Evolutionary conservation across 2,113 vertebrate species (phyloP).

Genomic region (Prietella phreatophila): DNA sequence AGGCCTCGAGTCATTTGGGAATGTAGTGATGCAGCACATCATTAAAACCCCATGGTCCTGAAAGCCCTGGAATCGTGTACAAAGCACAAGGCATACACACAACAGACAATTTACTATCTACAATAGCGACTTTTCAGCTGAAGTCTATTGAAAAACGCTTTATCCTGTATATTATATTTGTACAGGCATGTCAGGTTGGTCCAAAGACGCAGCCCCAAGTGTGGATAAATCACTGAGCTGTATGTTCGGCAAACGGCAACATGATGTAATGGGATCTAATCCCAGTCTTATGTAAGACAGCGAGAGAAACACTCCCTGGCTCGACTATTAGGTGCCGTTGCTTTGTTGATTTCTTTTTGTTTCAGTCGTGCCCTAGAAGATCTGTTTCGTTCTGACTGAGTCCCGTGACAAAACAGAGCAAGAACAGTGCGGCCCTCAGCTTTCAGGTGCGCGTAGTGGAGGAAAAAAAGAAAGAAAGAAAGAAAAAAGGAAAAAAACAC

Average conservation of each 20-base stretch:
- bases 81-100: neutral
- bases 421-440: constrained; percentile 29
- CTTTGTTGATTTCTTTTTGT: constrained; percentile 12
- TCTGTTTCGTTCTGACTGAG: neutral
- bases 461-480: too few species aligned
- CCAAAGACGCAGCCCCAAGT: neutral
- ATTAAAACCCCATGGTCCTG: constrained; percentile 1
- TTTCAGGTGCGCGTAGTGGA: constrained; percentile 42
- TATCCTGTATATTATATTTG: constrained; percentile 13
- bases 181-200: neutral
- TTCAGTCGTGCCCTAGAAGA: neutral
- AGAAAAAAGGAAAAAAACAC: neutral
- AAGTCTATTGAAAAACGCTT: constrained; percentile 3
- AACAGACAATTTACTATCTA: constrained; percentile 4
- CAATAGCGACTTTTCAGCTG: neutral
- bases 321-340: neutral
- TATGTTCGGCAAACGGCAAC: constrained; percentile 14
- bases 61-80: neutral
- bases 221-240: constrained; percentile 10
- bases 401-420: neutral
- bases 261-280: constrained; percentile 31
- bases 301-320: neutral
- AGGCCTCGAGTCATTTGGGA: neutral
- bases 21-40: constrained; percentile 14
- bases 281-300: constrained; percentile 29